Conservation (phyloP, 2,888 invertebrate genomes). For the Automeris io region DNA sequence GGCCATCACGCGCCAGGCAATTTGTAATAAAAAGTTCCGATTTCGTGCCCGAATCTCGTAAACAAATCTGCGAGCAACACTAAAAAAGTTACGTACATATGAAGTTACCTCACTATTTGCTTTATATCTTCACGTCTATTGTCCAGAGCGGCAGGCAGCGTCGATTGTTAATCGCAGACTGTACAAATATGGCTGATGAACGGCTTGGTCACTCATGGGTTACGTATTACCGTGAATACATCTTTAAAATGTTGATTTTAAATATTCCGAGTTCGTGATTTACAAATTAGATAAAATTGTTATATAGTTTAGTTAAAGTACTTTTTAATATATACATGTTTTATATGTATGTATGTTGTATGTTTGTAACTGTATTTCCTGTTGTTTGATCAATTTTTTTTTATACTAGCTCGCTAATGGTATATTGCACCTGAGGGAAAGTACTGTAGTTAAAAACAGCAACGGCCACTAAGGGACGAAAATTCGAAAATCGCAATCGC, state of each 20-base stretch:
- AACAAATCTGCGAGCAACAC: too few species aligned
- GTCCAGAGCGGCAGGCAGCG: slow-evolving; percentile 1
- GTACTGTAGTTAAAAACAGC: too few species aligned
- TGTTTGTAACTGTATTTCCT: too few species aligned
- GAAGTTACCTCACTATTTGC: not conserved
- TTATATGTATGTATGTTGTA: not conserved
- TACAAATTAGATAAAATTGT: slow-evolving; percentile 2
- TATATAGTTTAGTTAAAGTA: not conserved
- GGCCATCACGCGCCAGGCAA: too few species aligned
- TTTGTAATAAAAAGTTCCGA: too few species aligned
- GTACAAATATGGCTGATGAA: slow-evolving; percentile 1
- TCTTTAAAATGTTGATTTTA: slow-evolving; percentile 1
- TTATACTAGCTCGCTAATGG: too few species aligned
- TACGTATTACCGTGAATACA: not conserved
- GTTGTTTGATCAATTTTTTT: too few species aligned
- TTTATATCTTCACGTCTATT: slow-evolving; percentile 1
- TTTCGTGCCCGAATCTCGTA: too few species aligned
- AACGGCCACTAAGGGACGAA: too few species aligned
- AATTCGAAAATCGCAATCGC: too few species aligned
- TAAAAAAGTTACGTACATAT: too few species aligned
- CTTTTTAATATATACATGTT: not conserved
- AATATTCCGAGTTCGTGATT: not conserved
- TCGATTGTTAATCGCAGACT: not conserved
- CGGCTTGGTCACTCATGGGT: not conserved
- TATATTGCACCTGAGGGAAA: too few species aligned